Evolutionary conservation across 1,140 invertebrate species (phyloP).

Genomic region (Drosophila grimshawi): DNA sequence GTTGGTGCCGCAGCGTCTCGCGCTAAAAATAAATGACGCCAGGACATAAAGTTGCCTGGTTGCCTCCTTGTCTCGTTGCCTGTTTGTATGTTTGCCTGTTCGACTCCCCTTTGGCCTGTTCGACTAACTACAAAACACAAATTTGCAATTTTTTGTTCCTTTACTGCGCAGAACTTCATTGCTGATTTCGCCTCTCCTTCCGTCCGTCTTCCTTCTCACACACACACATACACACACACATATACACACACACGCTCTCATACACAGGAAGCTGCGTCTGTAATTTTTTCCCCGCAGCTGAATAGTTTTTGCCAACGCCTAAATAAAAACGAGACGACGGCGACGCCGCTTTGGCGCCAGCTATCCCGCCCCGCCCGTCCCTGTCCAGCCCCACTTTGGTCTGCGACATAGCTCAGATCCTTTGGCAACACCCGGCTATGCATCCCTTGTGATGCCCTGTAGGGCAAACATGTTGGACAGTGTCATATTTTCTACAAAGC

Average conservation of each 20-base stretch:
- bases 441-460: slow-evolving; percentile 39
- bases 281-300: slow-evolving; percentile 45
- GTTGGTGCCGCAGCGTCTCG: slow-evolving; percentile 71
- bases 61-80: slow-evolving; percentile 18
- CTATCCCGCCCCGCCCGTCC: slow-evolving; percentile 13
- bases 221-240: background rate
- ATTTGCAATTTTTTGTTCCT: slow-evolving; percentile 75
- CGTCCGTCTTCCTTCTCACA: slow-evolving; percentile 44
- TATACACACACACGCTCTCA: too few species aligned
- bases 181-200: slow-evolving; percentile 12
- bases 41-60: slow-evolving; percentile 42
- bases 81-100: too few species aligned
- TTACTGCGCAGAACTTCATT: slow-evolving; percentile 52
- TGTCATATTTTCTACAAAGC: too few species aligned
- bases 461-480: background rate
- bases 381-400: slow-evolving; percentile 20
- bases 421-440: slow-evolving; percentile 49
- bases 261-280: slow-evolving; percentile 69
- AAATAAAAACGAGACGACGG: slow-evolving; percentile 59
- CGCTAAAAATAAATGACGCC: slow-evolving; percentile 70
- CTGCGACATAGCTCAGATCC: slow-evolving; percentile 43
- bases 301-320: slow-evolving; percentile 69
- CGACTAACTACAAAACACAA: slow-evolving; percentile 68
- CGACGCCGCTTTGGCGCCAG: slow-evolving; percentile 58
- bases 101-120: slow-evolving; percentile 1